phyloP scores from a whole-genome alignment of 2,797 vertebrate genomes.

The Phoebastria nigripes region DNA sequence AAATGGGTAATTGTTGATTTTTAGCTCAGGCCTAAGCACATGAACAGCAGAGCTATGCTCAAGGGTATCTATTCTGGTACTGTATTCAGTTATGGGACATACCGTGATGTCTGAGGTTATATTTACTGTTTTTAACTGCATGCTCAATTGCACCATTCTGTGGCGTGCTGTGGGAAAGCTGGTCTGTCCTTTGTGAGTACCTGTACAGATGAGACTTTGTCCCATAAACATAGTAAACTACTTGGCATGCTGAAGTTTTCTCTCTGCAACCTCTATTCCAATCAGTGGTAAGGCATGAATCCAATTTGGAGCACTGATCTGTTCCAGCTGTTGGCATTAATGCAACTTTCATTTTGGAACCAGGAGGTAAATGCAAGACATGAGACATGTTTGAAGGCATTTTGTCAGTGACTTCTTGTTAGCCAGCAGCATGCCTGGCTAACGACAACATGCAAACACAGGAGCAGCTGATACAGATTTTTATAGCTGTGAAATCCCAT shows the following conservation, averaged over 20 bases:
- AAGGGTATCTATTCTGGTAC: neutral
- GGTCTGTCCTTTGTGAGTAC: constrained; percentile 15
- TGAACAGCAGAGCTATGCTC: neutral
- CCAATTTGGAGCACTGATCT: constrained; percentile 35
- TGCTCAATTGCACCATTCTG: neutral
- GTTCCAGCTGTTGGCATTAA: constrained; percentile 58
- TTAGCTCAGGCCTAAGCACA: neutral
- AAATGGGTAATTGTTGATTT: neutral
- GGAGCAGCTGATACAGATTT: neutral
- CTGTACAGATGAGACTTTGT: constrained; percentile 53
- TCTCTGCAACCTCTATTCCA: neutral
- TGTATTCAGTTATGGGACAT: neutral
- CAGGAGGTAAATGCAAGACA: constrained; percentile 18
- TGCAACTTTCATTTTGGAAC: constrained; percentile 36
- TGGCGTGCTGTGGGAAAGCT: neutral
- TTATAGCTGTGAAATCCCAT: neutral
- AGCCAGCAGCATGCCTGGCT: neutral
- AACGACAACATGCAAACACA: neutral
- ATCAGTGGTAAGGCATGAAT: constrained; percentile 27
- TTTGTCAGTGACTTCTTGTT: neutral
- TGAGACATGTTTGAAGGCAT: neutral
- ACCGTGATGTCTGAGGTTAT: neutral
- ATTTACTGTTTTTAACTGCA: neutral
- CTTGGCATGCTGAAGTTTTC: constrained; percentile 14
- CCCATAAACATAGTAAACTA: constrained; percentile 22